These are phyloP conservation scores for Otis tarda DNA, from an alignment of 2,113 vertebrate species.

Conservation along the genomic window DNA sequence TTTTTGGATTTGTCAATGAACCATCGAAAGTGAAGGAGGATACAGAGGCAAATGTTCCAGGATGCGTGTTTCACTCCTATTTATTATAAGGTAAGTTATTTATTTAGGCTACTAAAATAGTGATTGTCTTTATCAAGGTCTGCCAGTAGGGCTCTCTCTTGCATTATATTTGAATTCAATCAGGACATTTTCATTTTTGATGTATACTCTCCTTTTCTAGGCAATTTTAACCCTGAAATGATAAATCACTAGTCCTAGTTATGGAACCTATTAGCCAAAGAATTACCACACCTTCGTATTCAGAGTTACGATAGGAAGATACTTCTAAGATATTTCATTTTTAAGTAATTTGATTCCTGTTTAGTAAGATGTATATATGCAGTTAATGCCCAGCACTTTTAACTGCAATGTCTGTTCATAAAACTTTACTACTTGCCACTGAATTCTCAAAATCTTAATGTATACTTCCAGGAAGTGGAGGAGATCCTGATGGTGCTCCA, in stretches of 20 bases:
- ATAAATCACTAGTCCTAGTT: neutral
- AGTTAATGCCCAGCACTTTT: neutral
- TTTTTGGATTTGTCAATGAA: neutral
- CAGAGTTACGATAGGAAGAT: neutral
- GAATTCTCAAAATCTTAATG: neutral
- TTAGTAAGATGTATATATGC: neutral
- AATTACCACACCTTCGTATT: neutral
- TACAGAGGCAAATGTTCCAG: neutral
- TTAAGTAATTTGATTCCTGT: neutral
- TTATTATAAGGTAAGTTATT: neutral
- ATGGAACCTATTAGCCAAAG: neutral
- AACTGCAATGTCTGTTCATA: accelerated
- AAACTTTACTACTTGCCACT: neutral
- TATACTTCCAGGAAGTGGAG: neutral
- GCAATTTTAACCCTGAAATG: conserved; percentile 36
- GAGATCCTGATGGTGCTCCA: neutral
- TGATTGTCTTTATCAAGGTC: conserved; percentile 49
- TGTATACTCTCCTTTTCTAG: neutral
- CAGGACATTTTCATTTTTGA: neutral
- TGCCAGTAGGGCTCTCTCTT: conserved; percentile 76
- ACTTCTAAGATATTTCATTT: neutral
- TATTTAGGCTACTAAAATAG: neutral
- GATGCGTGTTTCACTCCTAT: neutral
- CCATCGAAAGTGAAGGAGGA: neutral
- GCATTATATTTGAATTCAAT: conserved; percentile 63